These are phyloP conservation scores for Turritopsis dohrnii DNA, from an alignment of 30 jellyfish, hydroid and myxozoan species.

Conservation along the genomic window DNA sequence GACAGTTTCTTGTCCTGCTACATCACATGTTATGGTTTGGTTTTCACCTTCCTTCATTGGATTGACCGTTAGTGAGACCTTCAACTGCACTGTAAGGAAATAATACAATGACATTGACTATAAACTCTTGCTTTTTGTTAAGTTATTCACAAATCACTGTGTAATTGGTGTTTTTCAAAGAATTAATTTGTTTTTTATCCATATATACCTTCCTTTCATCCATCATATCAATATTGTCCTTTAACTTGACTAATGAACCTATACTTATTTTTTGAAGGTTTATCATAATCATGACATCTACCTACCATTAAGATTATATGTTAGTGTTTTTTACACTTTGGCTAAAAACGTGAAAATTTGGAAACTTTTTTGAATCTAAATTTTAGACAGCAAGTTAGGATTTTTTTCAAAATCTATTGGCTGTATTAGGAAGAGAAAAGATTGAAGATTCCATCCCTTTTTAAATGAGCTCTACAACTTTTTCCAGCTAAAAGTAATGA, in stretches of 20 bases:
- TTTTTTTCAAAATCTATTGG: too few species aligned
- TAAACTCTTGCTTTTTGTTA: neutral
- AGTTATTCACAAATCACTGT: neutral
- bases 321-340: too few species aligned
- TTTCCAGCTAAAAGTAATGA: too few species aligned
- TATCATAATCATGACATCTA: neutral
- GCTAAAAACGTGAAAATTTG: too few species aligned
- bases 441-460: too few species aligned
- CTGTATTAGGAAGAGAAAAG: too few species aligned
- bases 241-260: neutral
- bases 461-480: too few species aligned
- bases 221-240: too few species aligned
- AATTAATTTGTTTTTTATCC: neutral
- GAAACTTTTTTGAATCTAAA: too few species aligned
- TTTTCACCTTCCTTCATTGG: conserved; percentile 8
- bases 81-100: neutral
- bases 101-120: neutral
- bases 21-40: neutral
- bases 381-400: too few species aligned
- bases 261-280: neutral
- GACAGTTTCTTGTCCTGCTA: neutral
- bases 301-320: neutral
- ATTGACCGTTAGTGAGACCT: neutral
- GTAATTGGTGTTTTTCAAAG: neutral
- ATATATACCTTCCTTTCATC: too few species aligned